These are phyloP conservation scores for Choreutis nemorana DNA, from an alignment of 2,888 invertebrate genomes.

Conservation along the genomic window DNA sequence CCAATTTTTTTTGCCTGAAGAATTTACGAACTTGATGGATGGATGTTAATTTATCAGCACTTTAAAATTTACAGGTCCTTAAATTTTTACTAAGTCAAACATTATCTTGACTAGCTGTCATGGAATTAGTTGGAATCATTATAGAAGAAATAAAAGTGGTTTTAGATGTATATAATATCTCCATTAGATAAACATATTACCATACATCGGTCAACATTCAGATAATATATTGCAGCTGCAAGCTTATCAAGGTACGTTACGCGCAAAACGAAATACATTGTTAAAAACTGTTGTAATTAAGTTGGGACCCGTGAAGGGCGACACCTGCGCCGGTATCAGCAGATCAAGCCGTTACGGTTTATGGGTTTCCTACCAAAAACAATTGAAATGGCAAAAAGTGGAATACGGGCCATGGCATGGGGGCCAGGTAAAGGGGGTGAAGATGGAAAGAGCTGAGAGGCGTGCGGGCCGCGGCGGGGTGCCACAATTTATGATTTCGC, in stretches of 20 bases:
- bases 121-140: slow-evolving; percentile 12
- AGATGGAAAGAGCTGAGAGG: slow-evolving; percentile 32
- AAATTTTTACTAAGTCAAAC: slow-evolving; percentile 3
- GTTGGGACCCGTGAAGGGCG: slow-evolving; percentile 52
- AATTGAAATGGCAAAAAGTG: slow-evolving; percentile 58
- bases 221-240: slow-evolving; percentile 49
- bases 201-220: too few species aligned
- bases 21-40: slow-evolving; percentile 27
- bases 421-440: slow-evolving; percentile 5
- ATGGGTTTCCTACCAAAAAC: slow-evolving; percentile 56
- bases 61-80: slow-evolving; percentile 15
- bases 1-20: too few species aligned
- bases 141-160: slow-evolving; percentile 24
- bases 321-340: slow-evolving; percentile 56
- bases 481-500: slow-evolving; percentile 62
- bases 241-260: slow-evolving; percentile 34
- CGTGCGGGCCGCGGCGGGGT: slow-evolving; percentile 57
- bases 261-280: slow-evolving; percentile 43
- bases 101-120: slow-evolving; percentile 6
- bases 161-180: slow-evolving; percentile 18
- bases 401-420: slow-evolving; percentile 40
- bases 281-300: slow-evolving; percentile 54
- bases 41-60: slow-evolving; percentile 19
- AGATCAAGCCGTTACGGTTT: slow-evolving; percentile 56
- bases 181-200: slow-evolving; percentile 29